Evolutionary conservation across 2,113 vertebrate genomes (phyloP).

Genomic region (Eubucco bourcierii): DNA sequence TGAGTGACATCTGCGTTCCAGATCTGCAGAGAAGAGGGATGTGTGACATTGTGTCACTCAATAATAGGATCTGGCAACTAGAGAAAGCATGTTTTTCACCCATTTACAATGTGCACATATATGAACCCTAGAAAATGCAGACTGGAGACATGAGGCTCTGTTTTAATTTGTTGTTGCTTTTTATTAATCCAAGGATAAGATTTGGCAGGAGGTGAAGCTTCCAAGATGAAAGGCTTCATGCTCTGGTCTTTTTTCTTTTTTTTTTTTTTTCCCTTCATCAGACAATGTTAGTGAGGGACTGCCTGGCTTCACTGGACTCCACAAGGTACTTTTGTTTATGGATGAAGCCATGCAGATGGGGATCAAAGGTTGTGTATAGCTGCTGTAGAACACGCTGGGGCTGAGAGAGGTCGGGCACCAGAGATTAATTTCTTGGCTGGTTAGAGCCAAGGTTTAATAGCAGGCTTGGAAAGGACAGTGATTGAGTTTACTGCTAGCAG

Average conservation of each 20-base stretch:
- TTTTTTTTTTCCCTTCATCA: background rate
- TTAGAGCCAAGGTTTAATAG: slow-evolving; percentile 74
- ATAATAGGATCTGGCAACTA: background rate
- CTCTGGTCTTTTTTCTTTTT: background rate
- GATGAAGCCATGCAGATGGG: slow-evolving; percentile 52
- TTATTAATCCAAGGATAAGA: background rate
- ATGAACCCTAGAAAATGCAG: background rate
- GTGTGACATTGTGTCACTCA: background rate
- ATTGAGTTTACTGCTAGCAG: slow-evolving; percentile 64
- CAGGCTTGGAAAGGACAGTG: slow-evolving; percentile 71
- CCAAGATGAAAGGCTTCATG: background rate
- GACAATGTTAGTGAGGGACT: background rate
- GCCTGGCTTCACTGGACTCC: background rate
- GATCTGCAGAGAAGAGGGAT: background rate
- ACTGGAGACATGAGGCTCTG: background rate
- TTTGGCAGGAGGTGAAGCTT: background rate
- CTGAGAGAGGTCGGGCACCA: slow-evolving; percentile 42
- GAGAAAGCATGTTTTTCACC: background rate
- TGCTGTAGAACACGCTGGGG: slow-evolving; percentile 44
- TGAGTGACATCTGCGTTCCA: background rate
- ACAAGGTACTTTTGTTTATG: slow-evolving; percentile 59
- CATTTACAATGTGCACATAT: background rate
- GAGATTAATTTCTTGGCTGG: slow-evolving; percentile 72
- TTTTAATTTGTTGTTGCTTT: background rate
- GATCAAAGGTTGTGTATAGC: slow-evolving; percentile 52